phyloP scores from a whole-genome alignment of 2,888 invertebrate genomes.

The Habrosyne pyritoides region DNA sequence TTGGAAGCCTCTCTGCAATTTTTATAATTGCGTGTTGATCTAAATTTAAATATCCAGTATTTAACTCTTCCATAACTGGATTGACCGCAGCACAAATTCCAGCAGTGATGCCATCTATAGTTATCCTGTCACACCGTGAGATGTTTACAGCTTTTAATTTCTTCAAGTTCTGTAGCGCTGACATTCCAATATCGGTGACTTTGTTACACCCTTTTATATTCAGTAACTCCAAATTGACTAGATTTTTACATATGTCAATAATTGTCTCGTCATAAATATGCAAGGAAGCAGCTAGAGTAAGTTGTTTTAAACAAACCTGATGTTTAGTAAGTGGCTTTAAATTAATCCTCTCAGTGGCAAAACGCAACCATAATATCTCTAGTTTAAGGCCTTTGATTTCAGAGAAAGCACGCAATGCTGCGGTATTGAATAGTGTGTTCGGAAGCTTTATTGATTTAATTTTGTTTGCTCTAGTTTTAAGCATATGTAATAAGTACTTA shows the following conservation, averaged over 20 bases:
- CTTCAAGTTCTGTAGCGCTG: constrained; percentile 78
- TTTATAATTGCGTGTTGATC: constrained; percentile 85
- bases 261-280: constrained; percentile 86
- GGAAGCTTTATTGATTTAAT: constrained; percentile 87
- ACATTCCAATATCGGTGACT: constrained; percentile 85
- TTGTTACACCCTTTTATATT: constrained; percentile 86
- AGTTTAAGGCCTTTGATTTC: constrained; percentile 78
- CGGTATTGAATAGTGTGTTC: constrained; percentile 86
- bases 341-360: constrained; percentile 80
- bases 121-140: constrained; percentile 86
- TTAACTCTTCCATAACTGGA: constrained; percentile 75
- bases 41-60: constrained; percentile 84
- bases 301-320: constrained; percentile 81
- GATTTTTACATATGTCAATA: constrained; percentile 82
- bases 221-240: constrained; percentile 83
- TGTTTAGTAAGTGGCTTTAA: constrained; percentile 78
- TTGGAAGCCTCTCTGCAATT: constrained; percentile 83
- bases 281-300: constrained; percentile 86
- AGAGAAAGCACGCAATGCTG: constrained; percentile 81
- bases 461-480: constrained; percentile 76
- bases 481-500: constrained; percentile 84
- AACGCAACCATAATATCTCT: constrained; percentile 76
- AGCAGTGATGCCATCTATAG: constrained; percentile 83
- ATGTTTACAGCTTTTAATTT: constrained; percentile 85
- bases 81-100: constrained; percentile 84